A percentile compares a stretch with the other conserved stretches of the same genome.
Conservation (phyloP, 2,888 invertebrate species). For the Microchrysa polita region DNA sequence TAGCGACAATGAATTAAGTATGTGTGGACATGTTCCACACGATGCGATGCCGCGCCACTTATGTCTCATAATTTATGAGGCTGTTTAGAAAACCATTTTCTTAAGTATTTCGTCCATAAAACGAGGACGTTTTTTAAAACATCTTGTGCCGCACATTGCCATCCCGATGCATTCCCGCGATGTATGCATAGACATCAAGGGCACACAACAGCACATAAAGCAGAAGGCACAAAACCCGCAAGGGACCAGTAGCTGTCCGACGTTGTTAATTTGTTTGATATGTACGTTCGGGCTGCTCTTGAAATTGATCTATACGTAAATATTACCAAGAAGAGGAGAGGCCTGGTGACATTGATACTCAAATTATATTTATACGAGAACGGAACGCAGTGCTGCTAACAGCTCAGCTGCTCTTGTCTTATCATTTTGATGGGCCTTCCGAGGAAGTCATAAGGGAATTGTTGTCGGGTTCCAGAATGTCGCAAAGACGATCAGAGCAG, state of each 20-base stretch:
- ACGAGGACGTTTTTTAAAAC: conserved; percentile 18
- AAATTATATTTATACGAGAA: conserved; percentile 38
- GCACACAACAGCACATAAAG: background rate
- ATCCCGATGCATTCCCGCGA: background rate
- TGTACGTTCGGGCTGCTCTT: conserved; percentile 1
- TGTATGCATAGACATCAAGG: too few species aligned
- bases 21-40: conserved; percentile 41
- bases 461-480: background rate
- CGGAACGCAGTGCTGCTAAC: background rate
- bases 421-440: conserved; percentile 45
- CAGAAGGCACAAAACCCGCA: conserved; percentile 21
- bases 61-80: conserved; percentile 40
- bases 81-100: conserved; percentile 45
- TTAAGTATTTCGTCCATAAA: conserved; percentile 42
- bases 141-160: conserved; percentile 35
- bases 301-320: background rate
- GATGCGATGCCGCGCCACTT: conserved; percentile 38
- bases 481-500: too few species aligned
- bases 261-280: background rate
- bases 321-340: background rate
- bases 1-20: conserved; percentile 25
- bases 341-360: conserved; percentile 30
- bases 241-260: conserved; percentile 22
- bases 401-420: conserved; percentile 47
- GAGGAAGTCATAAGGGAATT: conserved; percentile 25